Evolutionary conservation across 2,797 vertebrate species (phyloP).

Genomic region (Menidia menidia): DNA sequence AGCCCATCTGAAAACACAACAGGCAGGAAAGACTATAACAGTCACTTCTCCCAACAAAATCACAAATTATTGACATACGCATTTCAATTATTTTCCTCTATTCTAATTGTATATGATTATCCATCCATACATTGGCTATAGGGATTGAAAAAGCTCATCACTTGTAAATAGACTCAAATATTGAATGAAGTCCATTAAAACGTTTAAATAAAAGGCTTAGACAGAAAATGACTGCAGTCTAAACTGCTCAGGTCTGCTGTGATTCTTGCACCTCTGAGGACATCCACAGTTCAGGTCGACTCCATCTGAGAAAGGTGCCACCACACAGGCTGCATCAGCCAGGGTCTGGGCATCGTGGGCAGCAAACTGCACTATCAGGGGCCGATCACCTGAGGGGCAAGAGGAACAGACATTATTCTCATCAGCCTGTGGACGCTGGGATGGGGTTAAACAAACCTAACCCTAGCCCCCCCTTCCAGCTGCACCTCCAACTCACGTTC

Average conservation of each 20-base stretch:
- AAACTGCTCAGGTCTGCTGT: constrained; percentile 5
- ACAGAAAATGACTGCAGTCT: neutral
- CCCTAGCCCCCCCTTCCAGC: no score
- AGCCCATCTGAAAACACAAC: constrained; percentile 90
- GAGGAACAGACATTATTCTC: neutral
- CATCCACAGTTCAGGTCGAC: constrained; percentile 98
- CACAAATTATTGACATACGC: no score
- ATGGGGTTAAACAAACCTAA: no score
- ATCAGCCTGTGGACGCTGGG: no score
- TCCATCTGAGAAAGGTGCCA: constrained; percentile 92
- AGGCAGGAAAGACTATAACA: neutral
- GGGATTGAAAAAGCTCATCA: neutral
- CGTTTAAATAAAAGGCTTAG: neutral
- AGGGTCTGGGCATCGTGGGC: constrained; percentile 92
- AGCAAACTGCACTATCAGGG: constrained; percentile 96
- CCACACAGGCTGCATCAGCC: constrained; percentile 89
- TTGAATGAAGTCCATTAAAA: neutral
- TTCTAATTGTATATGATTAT: neutral
- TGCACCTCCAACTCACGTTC: constrained; percentile 77
- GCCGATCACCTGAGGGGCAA: constrained; percentile 86
- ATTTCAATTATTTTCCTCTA: no score
- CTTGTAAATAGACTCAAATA: neutral
- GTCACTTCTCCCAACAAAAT: no score
- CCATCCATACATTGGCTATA: neutral
- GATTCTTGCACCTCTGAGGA: constrained; percentile 90